Conservation (phyloP, 2,888 invertebrate species). For the Acleris sparsana region DNA sequence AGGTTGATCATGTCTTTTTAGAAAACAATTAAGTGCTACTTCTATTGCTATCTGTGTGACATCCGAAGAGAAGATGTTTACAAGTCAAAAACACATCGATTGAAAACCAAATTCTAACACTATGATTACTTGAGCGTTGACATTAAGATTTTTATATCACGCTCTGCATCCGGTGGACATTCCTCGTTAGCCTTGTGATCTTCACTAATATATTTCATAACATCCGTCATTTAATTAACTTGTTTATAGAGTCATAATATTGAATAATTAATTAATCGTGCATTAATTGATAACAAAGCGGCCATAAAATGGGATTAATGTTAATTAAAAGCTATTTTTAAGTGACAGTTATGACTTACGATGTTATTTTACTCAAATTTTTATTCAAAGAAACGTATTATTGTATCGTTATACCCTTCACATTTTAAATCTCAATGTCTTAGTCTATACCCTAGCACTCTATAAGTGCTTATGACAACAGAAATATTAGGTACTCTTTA, state of each 20-base stretch:
- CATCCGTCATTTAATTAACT: conserved; percentile 10
- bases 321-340: conserved; percentile 7
- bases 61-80: too few relatives aligned
- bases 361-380: not conserved
- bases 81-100: too few relatives aligned
- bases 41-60: too few relatives aligned
- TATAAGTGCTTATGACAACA: too few relatives aligned
- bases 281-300: conserved; percentile 4
- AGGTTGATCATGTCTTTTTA: too few relatives aligned
- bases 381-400: not conserved
- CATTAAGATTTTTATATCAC: conserved; percentile 3
- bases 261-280: conserved; percentile 8
- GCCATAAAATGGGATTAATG: not conserved
- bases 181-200: conserved; percentile 4
- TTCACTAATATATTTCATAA: conserved; percentile 11
- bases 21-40: too few relatives aligned
- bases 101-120: too few relatives aligned
- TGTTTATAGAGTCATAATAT: conserved; percentile 1
- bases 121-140: not conserved
- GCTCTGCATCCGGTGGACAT: conserved; percentile 12
- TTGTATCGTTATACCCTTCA: too few relatives aligned
- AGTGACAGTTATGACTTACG: not conserved
- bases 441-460: too few relatives aligned
- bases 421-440: too few relatives aligned
- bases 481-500: too few relatives aligned